Base-by-base conservation (phyloP, 2,113 vertebrate species). In the Labeo rohita region DNA sequence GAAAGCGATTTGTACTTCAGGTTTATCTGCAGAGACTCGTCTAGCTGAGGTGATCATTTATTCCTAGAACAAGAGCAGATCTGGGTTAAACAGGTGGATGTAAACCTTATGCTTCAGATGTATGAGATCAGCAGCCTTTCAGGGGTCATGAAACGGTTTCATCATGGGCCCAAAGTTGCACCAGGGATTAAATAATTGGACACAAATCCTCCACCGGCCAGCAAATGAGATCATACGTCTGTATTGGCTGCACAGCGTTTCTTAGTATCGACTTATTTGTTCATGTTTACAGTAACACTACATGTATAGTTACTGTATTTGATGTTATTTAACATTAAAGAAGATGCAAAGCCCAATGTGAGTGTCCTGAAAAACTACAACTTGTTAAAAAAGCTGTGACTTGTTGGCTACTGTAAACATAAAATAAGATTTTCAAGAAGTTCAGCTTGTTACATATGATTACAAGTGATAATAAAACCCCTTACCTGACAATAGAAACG, bases 21-120 rank as follows among this genome's bases (percentile, higher is more conserved):
- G 96, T 95, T 97, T 97, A 93, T 98, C 98, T 86, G 97, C 96
- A 94, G 97, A 96, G 93, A 99, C 94, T 94, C 94, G 91, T 95
- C 97, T 97, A 91, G 97, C 92, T 93, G 98, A 97, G 94, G 96
- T 98, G 96, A 99, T 98, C 98, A 99, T 99, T 97, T 97, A 98
- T 97, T 94, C 97, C 94, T 96, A 95, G 73, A 68, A 43, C 45
- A 66, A 83, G 15, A 73, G 70, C 59, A 80, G 18, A 61, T 3
- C 13, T n/a, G 45, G 45, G 78, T 52, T 66, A 23, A 66, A 52
- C 21, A 21, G 65, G 6, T 81, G 28, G 15, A 72, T 43, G 75
- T 39, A 86, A 63, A 70, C 34, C 34, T 2, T 73, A 82, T 83
- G 1, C 13, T 78, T 79, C 68, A 63, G 39, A 84, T 47, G 87